Percentiles rank a stretch among this genome's conserved stretches.
These are phyloP conservation scores for Stenichneumon culpator DNA, from an alignment of 2,888 invertebrate genomes.

Conservation along the genomic window DNA sequence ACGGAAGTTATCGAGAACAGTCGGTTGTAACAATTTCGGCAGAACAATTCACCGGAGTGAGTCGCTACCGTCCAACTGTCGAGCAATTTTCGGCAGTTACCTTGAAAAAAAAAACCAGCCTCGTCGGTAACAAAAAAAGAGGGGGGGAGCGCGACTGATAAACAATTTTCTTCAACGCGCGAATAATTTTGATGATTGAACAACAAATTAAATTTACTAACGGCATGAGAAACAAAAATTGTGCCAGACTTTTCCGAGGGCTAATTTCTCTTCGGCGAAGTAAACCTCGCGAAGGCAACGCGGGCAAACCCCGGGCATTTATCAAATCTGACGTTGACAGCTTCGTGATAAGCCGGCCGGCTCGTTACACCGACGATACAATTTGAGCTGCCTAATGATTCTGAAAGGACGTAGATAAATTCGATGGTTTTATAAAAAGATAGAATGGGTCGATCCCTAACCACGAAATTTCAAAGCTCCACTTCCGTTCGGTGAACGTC, in stretches of 20 bases:
- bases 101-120: slow-evolving; percentile 70
- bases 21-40: slow-evolving; percentile 79
- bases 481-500: not conserved
- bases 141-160: not conserved
- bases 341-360: slow-evolving; percentile 39
- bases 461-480: not conserved
- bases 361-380: slow-evolving; percentile 37
- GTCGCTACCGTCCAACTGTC: slow-evolving; percentile 79
- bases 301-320: slow-evolving; percentile 81
- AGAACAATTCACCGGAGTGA: slow-evolving; percentile 80
- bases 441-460: not conserved
- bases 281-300: slow-evolving; percentile 84
- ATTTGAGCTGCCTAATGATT: slow-evolving; percentile 38
- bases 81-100: slow-evolving; percentile 81
- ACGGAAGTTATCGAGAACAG: slow-evolving; percentile 66
- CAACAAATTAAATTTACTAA: slow-evolving; percentile 74
- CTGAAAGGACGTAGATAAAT: slow-evolving; percentile 37
- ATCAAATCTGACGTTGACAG: slow-evolving; percentile 60
- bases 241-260: slow-evolving; percentile 83
- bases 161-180: not conserved
- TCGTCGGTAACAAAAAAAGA: not conserved
- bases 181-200: not conserved
- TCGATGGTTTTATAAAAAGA: not conserved
- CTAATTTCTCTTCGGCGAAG: slow-evolving; percentile 82
- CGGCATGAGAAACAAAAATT: slow-evolving; percentile 84